phyloP scores from a whole-genome alignment of 2,113 vertebrate genomes.

The Cyanoderma ruficeps region DNA sequence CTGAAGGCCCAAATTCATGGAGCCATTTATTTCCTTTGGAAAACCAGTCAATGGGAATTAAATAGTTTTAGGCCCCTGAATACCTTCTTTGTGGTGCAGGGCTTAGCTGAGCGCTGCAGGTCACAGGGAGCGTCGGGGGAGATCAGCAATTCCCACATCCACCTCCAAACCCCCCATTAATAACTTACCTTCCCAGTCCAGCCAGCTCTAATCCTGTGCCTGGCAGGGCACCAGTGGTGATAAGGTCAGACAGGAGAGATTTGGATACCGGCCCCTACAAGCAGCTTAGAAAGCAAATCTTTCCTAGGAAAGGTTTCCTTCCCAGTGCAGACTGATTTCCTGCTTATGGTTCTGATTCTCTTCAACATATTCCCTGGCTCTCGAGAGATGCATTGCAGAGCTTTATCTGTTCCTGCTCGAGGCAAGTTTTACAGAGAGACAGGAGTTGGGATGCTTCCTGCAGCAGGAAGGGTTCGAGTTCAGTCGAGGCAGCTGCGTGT shows the following conservation, averaged over 20 bases:
- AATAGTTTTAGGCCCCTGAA: conserved; percentile 20
- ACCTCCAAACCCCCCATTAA: not conserved
- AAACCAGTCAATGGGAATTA: conserved; percentile 34
- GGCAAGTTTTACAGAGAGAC: not conserved
- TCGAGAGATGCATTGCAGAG: not conserved
- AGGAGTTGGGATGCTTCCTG: not conserved
- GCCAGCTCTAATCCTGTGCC: conserved; percentile 6
- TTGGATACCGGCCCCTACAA: not conserved
- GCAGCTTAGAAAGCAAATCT: conserved; percentile 22
- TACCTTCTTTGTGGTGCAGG: not conserved
- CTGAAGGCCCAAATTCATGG: not conserved
- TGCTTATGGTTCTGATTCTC: conserved; percentile 21
- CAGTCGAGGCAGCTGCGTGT: not conserved
- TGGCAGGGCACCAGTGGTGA: not conserved
- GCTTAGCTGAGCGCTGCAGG: not conserved
- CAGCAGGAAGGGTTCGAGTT: not conserved
- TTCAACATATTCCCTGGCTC: not conserved
- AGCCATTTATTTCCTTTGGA: conserved; percentile 27
- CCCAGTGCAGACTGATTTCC: not conserved
- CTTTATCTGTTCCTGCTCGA: not conserved
- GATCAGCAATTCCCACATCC: not conserved
- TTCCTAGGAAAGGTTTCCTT: conserved; percentile 37
- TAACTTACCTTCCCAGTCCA: not conserved
- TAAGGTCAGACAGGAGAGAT: conserved; percentile 16
- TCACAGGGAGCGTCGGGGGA: not conserved